A percentile compares a stretch with the other conserved stretches of the same genome.
phyloP scores from a whole-genome alignment of 2,113 vertebrate species.

The Mohoua ochrocephala region DNA sequence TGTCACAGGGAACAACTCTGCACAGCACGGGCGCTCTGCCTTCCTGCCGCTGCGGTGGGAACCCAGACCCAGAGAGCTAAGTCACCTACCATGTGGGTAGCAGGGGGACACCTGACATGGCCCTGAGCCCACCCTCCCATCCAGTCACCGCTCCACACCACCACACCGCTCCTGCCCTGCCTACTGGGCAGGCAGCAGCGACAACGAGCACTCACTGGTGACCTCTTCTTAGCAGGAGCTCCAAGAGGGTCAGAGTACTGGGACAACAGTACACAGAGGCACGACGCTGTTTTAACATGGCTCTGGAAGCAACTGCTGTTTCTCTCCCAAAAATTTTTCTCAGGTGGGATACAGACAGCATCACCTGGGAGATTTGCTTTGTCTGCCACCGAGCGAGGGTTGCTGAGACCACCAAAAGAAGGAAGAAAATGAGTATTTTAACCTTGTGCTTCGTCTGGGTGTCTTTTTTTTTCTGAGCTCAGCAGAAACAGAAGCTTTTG shows the following conservation, averaged over 20 bases:
- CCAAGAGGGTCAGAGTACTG: neutral
- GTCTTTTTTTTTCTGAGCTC: neutral
- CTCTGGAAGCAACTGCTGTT: neutral
- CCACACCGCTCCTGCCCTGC: neutral
- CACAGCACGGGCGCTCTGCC: neutral
- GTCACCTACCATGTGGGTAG: fast-evolving
- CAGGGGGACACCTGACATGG: neutral
- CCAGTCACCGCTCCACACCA: neutral
- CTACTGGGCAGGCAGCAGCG: fast-evolving
- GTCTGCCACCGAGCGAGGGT: fast-evolving
- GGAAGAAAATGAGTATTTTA: neutral
- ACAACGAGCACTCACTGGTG: fast-evolving
- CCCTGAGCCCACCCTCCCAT: neutral
- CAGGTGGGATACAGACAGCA: neutral
- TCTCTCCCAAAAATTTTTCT: neutral
- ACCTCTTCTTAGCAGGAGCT: neutral
- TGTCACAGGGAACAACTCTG: neutral
- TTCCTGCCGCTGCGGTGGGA: fast-evolving
- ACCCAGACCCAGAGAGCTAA: neutral
- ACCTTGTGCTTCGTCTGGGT: neutral
- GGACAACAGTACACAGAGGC: neutral
- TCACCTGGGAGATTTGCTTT: neutral
- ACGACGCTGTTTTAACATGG: fast-evolving
- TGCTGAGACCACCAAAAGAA: neutral
- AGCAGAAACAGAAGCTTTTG: neutral